Percentiles rank a stretch among this genome's conserved stretches.
Conservation (phyloP, 1,140 invertebrate genomes). For the Phenacoccus solenopsis region DNA sequence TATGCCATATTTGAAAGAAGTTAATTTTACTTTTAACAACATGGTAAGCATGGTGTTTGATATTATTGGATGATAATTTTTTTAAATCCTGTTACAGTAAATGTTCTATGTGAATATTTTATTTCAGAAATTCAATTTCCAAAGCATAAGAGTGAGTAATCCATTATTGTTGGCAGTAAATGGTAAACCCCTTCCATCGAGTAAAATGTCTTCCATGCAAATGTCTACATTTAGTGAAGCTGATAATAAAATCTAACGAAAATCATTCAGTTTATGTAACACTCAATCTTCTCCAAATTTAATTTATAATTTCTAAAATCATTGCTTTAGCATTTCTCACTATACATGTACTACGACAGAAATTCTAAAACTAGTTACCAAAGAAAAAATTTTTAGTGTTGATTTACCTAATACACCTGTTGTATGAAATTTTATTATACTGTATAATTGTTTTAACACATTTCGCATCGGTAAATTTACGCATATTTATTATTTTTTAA, state of each 20-base stretch:
- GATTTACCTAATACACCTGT: too few relatives aligned
- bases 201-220: constrained; percentile 50
- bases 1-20: constrained; percentile 52
- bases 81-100: too few relatives aligned
- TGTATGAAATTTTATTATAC: too few relatives aligned
- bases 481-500: too few relatives aligned
- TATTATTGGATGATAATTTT: constrained; percentile 1
- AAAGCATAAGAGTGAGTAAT: constrained; percentile 58
- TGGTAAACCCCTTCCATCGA: constrained; percentile 51
- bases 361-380: too few relatives aligned
- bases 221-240: constrained; percentile 27
- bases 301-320: too few relatives aligned
- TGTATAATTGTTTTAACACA: too few relatives aligned
- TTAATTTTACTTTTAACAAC: constrained; percentile 45
- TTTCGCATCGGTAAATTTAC: too few relatives aligned
- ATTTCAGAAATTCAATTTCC: constrained; percentile 52
- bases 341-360: too few relatives aligned
- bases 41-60: constrained; percentile 38
- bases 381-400: too few relatives aligned
- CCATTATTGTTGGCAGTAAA: constrained; percentile 62
- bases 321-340: too few relatives aligned
- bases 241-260: constrained; percentile 8
- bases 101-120: neutral
- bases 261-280: neutral
- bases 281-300: neutral